A percentile compares a stretch with the other conserved stretches of the same genome.
Evolutionary conservation across 1,140 invertebrate species (phyloP).

Genomic region (Atta cephalotes): DNA sequence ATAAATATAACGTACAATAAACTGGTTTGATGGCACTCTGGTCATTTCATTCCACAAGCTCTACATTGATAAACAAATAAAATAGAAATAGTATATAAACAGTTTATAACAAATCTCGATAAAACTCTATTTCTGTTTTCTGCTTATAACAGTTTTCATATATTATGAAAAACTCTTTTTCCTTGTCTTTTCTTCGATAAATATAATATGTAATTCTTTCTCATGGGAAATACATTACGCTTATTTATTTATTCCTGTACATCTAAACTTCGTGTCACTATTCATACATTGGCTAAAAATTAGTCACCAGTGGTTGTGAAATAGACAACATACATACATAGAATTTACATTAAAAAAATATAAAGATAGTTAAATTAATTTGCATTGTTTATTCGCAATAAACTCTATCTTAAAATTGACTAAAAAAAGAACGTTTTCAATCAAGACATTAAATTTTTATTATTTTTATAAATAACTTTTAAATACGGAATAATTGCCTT

Average conservation of each 20-base stretch:
- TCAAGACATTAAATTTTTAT: slow-evolving; percentile 7
- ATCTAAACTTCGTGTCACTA: background rate
- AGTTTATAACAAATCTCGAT: background rate
- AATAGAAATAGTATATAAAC: slow-evolving; percentile 12
- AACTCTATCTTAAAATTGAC: background rate
- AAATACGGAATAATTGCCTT: slow-evolving; percentile 3
- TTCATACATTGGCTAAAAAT: background rate
- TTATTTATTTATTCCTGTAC: background rate
- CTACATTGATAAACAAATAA: background rate
- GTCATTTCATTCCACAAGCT: background rate
- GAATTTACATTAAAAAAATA: slow-evolving; percentile 24
- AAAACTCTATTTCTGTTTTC: background rate
- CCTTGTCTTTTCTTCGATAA: background rate
- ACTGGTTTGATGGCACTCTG: slow-evolving; percentile 11
- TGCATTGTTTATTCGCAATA: slow-evolving; percentile 8
- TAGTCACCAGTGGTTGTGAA: background rate
- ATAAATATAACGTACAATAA: slow-evolving; percentile 42
- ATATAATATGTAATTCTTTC: slow-evolving; percentile 3
- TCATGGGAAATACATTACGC: background rate
- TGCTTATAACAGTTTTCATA: background rate
- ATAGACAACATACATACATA: background rate
- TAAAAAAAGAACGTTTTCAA: background rate
- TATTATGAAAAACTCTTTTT: slow-evolving; percentile 7
- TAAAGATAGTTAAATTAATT: background rate
- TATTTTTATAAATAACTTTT: slow-evolving; percentile 1